Percentiles rank a stretch among this genome's conserved stretches.
phyloP scores from a whole-genome alignment of 2,113 vertebrate species.

The Chrysochloris asiatica region DNA sequence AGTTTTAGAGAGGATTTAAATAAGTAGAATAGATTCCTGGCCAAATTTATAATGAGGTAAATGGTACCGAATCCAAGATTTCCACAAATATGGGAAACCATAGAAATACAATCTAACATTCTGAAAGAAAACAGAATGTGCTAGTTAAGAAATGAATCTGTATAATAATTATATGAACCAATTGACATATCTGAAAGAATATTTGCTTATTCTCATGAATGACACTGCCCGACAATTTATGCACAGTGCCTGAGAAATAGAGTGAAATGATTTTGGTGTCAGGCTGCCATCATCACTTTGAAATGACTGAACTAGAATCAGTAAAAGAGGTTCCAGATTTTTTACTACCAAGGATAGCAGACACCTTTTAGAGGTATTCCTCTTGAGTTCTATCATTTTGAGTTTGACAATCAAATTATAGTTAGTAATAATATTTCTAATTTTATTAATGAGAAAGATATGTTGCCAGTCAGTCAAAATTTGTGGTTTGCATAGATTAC shows the following conservation, averaged over 20 bases:
- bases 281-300: not conserved
- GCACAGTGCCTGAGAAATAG: not conserved
- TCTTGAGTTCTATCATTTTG: not conserved
- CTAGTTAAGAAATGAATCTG: not conserved
- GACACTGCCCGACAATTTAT: not conserved
- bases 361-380: not conserved
- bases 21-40: not conserved
- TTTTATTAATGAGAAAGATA: not conserved
- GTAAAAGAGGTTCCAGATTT: not conserved
- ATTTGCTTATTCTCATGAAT: not conserved
- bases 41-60: slow-evolving; percentile 7
- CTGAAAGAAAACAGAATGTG: not conserved
- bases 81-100: not conserved
- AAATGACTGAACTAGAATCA: slow-evolving; percentile 8
- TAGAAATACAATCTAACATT: not conserved
- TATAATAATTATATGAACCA: not conserved
- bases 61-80: not conserved
- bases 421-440: not conserved
- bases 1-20: not conserved
- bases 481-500: not conserved
- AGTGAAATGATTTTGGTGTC: not conserved
- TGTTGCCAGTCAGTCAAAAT: not conserved
- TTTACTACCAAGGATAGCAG: not conserved
- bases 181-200: not conserved
- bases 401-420: not conserved